These are phyloP conservation scores for Rhaphigaster nebulosa DNA, from an alignment of 2,888 invertebrate genomes.

Conservation along the genomic window DNA sequence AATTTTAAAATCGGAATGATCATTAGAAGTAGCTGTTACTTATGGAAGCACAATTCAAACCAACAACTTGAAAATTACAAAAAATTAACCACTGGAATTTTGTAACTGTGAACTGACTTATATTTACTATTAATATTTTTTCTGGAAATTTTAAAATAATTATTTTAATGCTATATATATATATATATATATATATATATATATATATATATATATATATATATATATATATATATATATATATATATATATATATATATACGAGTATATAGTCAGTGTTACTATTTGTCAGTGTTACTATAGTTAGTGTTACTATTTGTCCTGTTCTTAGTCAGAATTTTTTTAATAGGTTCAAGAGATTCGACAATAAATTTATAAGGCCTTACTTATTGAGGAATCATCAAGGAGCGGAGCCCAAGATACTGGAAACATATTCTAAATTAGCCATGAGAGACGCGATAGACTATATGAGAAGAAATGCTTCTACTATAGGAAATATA, in stretches of 20 bases:
- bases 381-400: slow-evolving; percentile 88
- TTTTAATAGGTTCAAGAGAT: slow-evolving; percentile 84
- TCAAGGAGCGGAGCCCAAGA: slow-evolving; percentile 91
- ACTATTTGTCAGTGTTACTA: too few species aligned
- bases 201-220: too few species aligned
- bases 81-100: not conserved
- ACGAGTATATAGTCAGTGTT: too few species aligned
- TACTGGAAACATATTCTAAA: slow-evolving; percentile 93
- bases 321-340: not conserved
- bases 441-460: slow-evolving; percentile 94
- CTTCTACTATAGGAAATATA: slow-evolving; percentile 88
- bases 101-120: not conserved
- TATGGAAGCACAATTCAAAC: too few species aligned
- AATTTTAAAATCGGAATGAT: too few species aligned
- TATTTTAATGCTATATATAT: too few species aligned
- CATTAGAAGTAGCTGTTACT: too few species aligned
- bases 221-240: too few species aligned
- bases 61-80: not conserved
- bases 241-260: too few species aligned
- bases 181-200: too few species aligned
- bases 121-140: slow-evolving; percentile 33
- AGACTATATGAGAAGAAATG: slow-evolving; percentile 90
- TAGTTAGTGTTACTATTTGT: not conserved
- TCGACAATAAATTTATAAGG: slow-evolving; percentile 93
- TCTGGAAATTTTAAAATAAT: not conserved